Percentiles rank a stretch among this genome's conserved stretches.
Evolutionary conservation across 2,797 vertebrate genomes (phyloP).

Genomic region (Anguilla marmorata): DNA sequence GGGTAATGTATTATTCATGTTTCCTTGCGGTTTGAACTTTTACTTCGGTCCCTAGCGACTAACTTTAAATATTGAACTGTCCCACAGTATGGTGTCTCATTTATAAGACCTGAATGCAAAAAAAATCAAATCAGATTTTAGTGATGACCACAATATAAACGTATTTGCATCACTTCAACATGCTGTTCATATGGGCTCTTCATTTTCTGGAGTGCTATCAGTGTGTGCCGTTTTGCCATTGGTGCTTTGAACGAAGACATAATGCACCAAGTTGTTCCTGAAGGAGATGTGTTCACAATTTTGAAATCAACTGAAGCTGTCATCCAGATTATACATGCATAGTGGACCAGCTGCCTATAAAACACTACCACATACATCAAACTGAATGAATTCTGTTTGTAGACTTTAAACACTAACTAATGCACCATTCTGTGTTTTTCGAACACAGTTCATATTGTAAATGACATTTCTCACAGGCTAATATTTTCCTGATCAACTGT

Average conservation of each 20-base stretch:
- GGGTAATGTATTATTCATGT: background rate
- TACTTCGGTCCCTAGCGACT: background rate
- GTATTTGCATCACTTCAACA: background rate
- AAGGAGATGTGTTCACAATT: background rate
- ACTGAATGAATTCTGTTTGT: conserved; percentile 15
- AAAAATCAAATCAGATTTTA: background rate
- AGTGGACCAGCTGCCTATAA: background rate
- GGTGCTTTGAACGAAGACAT: background rate
- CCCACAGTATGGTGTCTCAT: background rate
- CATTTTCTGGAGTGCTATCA: background rate
- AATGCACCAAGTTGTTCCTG: background rate
- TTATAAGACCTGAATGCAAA: background rate
- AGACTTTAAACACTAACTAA: conserved; percentile 13
- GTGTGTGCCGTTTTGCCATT: background rate
- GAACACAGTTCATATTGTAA: background rate
- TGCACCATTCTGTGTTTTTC: background rate
- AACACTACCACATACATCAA: conserved; percentile 18
- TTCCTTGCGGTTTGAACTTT: background rate
- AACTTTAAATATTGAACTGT: background rate
- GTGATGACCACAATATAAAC: background rate
- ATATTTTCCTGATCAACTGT: conserved; percentile 9
- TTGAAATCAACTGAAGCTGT: background rate
- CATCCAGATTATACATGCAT: background rate
- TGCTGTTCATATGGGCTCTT: background rate
- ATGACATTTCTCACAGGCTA: conserved; percentile 11